These are phyloP conservation scores for Myrmecophaga tridactyla DNA, from an alignment of 2,113 vertebrate genomes.

Conservation along the genomic window DNA sequence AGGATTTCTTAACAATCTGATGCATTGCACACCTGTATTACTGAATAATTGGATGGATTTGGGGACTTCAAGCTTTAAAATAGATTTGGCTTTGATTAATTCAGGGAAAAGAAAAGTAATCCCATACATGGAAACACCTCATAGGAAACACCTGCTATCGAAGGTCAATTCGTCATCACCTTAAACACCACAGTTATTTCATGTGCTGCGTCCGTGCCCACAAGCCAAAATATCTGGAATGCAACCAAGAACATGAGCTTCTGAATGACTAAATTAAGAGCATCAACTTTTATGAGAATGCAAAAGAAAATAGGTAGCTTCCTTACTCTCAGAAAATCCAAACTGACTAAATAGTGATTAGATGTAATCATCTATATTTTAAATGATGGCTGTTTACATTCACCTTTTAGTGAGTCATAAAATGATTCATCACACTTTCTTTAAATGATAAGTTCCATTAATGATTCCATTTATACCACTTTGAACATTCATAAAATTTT, in stretches of 20 bases:
- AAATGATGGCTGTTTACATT: constrained; percentile 42
- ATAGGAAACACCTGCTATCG: constrained; percentile 53
- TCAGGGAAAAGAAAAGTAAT: background rate
- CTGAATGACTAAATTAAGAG: constrained; percentile 46
- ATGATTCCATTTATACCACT: background rate
- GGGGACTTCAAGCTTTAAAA: constrained; percentile 16
- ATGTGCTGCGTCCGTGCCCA: constrained; percentile 30
- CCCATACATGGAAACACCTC: constrained; percentile 46
- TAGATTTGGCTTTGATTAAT: constrained; percentile 38
- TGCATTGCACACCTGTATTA: background rate
- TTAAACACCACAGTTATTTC: constrained; percentile 61
- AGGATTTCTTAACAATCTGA: constrained; percentile 10
- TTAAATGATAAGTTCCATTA: constrained; percentile 10
- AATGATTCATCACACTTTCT: background rate
- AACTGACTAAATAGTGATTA: constrained; percentile 37
- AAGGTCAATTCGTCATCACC: constrained; percentile 48
- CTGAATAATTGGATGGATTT: background rate
- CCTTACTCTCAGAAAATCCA: background rate
- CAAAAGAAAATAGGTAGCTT: constrained; percentile 6
- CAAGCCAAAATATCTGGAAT: constrained; percentile 32
- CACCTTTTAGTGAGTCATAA: constrained; percentile 40
- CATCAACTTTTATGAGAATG: constrained; percentile 23
- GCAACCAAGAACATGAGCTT: background rate
- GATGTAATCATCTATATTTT: constrained; percentile 31
- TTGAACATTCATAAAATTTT: background rate